Conservation (phyloP, 2,888 invertebrate genomes). For the Phyllotreta cruciferae region DNA sequence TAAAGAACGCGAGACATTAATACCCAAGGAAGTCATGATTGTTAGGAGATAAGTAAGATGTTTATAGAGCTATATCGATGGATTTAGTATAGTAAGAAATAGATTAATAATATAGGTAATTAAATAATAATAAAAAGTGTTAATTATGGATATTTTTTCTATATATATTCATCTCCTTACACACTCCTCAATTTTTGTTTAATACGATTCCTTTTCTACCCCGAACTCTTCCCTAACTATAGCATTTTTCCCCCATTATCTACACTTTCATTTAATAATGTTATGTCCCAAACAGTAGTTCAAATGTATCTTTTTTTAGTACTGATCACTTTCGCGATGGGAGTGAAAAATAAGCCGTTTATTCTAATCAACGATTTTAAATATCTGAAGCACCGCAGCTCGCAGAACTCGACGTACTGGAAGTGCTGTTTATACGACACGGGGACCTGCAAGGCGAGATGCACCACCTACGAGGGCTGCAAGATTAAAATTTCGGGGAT, state of each 20-base stretch:
- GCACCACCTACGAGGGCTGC: conserved; percentile 44
- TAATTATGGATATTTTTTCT: not conserved
- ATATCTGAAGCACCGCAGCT: conserved; percentile 56
- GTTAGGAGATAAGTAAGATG: conserved; percentile 7
- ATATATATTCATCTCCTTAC: not conserved
- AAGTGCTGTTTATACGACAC: conserved; percentile 56
- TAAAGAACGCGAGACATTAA: conserved; percentile 16
- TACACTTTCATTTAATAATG: not conserved
- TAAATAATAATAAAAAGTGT: too few species aligned
- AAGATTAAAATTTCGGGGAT: conserved; percentile 46
- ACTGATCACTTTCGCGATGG: conserved; percentile 52
- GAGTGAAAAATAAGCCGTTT: conserved; percentile 50
- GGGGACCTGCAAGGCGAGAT: conserved; percentile 54
- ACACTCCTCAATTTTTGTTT: too few species aligned
- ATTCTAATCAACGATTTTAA: conserved; percentile 52
- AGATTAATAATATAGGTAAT: too few species aligned
- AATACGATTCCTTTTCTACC: too few species aligned
- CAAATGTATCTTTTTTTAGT: conserved; percentile 46
- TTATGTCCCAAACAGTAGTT: not conserved
- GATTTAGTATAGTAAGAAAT: not conserved
- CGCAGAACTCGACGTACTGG: conserved; percentile 55
- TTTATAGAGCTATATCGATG: not conserved
- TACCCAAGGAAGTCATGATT: conserved; percentile 34
- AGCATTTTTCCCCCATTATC: not conserved
- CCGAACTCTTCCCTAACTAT: too few species aligned